Base-by-base conservation (phyloP, 2,797 vertebrate species). In the Apogon hyalosoma region DNA sequence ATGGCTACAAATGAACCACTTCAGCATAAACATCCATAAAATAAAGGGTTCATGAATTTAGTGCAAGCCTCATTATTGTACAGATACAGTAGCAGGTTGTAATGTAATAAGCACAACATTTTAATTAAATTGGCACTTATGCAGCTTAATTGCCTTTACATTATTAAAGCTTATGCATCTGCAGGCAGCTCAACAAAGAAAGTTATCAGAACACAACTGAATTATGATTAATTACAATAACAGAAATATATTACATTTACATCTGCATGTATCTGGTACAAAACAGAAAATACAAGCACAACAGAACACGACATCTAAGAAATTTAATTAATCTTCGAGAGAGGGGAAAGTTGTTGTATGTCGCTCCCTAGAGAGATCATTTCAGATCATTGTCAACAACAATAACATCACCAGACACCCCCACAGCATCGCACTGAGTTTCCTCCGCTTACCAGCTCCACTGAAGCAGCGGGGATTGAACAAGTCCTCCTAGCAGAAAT, bases 341-440 rank as follows among this genome's bases (percentile, higher is more conserved):
- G 51, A 53, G 8, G 28, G 5, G n/a, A 63, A 66, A 62, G 62
- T 40, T 63, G 31, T 67, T 48, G 51, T 52, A 46, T 54, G 69
- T 71, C n/a, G 0, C 18, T 62, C 42, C 21, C 58, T 19, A 36
- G 57, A 66, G 56, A 78, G 47, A 38, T 7, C 40, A 4, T 51
- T 49, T 69, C 54, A 76, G 71, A 68, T 54, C 54, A 46, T 46
- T 56, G 69, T 78, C 83, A 81, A 50, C 48, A 56, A 65, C 47
- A 69, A 63, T 60, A 79, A 60, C 73, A 75, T 73, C 50, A 63
- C 0, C 48, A 6, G 31, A 6, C 46, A 10, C 50, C 70, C 69
- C 73, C 63, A 41, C 71, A 49, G 67, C 6, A 8, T 15, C 6
- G 16, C 50, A 2, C 11, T 1, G 2, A 49, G 7, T n/a, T 43